Evolutionary conservation across 2,113 vertebrate species (phyloP), one percentile per base, ranked within the genome.

Genomic region (Hippoglossus stenolepis): DNA sequence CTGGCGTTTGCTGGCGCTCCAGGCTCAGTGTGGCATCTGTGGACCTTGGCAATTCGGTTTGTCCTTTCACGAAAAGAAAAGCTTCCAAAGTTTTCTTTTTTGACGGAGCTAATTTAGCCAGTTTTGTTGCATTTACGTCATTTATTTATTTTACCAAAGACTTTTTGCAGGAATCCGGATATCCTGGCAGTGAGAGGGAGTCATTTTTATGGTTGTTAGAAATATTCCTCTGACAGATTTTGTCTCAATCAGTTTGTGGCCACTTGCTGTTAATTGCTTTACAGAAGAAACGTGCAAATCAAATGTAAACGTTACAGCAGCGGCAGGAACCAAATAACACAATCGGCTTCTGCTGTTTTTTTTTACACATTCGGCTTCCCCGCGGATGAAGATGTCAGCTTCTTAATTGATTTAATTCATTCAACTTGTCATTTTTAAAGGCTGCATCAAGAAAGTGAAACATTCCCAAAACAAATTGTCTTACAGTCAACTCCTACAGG

Each of bases 1-100:
- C 53, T 1, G 59, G 62, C n/a, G n/a, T 31, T 58, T 75, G 70
- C 49, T 84, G 79, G 70, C n/a, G 51, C 86, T 66, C 38, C 21
- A 40, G 54, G 65, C 70, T 87, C 47, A 63, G 31, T 54, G 24
- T 66, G 68, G 68, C 80, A 77, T 85, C 70, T 85, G 77, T 82
- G 71, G 73, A 79, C 62, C 56, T 70, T 76, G 66, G 70, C 67
- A 65, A 65, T 83, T 82, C 54, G 40, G 74, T 23, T 80, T 53
- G 54, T 83, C 70, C 75, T 85, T 70, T 60, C 56, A 31, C 31
- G 53, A 2, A 2, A 51, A 51, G 45, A 47, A 74, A 64, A 61
- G 23, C 60, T 73, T 61, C 58, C 60, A 35, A 72, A 45, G 6
- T 31, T 31, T 31, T 31, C 3, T 56, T 28, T 73, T 20, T 57